phyloP scores from a whole-genome alignment of 2,113 vertebrate species.

The Phodopus roborovskii region DNA sequence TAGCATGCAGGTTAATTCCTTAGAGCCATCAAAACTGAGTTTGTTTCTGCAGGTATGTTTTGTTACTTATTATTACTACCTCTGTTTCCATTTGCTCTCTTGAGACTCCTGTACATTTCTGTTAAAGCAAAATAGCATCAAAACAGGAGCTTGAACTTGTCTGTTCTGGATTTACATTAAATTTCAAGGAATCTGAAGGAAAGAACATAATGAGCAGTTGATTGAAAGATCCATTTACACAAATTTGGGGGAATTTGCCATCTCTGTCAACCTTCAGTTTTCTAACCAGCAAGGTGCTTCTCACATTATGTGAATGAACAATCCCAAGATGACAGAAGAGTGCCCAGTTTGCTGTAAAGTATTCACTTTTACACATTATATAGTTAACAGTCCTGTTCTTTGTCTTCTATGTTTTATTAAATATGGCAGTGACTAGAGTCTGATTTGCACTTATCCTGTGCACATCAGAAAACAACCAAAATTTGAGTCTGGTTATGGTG shows the following conservation, averaged over 20 bases:
- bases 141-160: neutral
- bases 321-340: neutral
- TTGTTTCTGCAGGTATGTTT: neutral
- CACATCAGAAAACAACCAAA: neutral
- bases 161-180: neutral
- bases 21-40: neutral
- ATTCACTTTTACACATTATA: neutral
- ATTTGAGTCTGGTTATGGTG: neutral
- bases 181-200: neutral
- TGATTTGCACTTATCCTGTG: neutral
- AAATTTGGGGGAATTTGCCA: neutral
- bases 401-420: constrained; percentile 5
- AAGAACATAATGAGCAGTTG: neutral
- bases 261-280: neutral
- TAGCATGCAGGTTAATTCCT: neutral
- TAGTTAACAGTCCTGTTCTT: neutral
- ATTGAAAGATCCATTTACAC: neutral
- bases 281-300: neutral
- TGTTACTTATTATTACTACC: neutral
- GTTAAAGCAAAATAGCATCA: neutral
- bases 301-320: neutral
- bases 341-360: neutral
- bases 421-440: neutral
- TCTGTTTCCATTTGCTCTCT: neutral
- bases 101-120: neutral